phyloP scores from a whole-genome alignment of 2,888 invertebrate genomes.

The Xestia c-nigrum region DNA sequence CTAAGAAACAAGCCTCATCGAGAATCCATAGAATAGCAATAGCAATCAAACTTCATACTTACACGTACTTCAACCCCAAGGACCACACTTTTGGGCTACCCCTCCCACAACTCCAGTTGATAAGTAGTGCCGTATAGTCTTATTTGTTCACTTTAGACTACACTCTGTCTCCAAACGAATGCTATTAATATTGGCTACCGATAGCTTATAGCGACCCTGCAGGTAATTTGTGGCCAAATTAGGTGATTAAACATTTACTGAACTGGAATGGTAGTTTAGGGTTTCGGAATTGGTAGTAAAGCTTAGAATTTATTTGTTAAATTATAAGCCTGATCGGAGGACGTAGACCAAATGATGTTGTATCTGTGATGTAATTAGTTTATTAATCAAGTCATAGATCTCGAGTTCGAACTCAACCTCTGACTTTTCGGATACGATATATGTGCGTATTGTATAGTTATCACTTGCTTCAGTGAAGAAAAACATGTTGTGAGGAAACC shows the following conservation, averaged over 20 bases:
- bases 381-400: too few relatives aligned
- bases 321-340: too few relatives aligned
- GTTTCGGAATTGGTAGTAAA: background rate
- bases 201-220: constrained; percentile 70
- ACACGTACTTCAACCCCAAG: constrained; percentile 70
- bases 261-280: background rate
- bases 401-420: too few relatives aligned
- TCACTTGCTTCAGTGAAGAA: too few relatives aligned
- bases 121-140: constrained; percentile 81
- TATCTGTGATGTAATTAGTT: too few relatives aligned
- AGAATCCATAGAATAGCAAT: constrained; percentile 22
- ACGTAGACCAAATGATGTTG: too few relatives aligned
- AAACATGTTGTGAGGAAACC: too few relatives aligned
- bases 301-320: constrained; percentile 19
- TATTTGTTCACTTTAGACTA: constrained; percentile 84
- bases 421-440: too few relatives aligned
- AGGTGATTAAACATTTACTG: constrained; percentile 64
- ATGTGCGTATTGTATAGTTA: too few relatives aligned
- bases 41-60: constrained; percentile 35
- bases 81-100: constrained; percentile 62
- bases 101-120: constrained; percentile 72
- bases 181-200: constrained; percentile 82
- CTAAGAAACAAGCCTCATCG: background rate
- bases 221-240: constrained; percentile 66
- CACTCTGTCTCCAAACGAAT: constrained; percentile 78